Evolutionary conservation across 2,888 invertebrate genomes (phyloP).

Genomic region (Catocala nupta): DNA sequence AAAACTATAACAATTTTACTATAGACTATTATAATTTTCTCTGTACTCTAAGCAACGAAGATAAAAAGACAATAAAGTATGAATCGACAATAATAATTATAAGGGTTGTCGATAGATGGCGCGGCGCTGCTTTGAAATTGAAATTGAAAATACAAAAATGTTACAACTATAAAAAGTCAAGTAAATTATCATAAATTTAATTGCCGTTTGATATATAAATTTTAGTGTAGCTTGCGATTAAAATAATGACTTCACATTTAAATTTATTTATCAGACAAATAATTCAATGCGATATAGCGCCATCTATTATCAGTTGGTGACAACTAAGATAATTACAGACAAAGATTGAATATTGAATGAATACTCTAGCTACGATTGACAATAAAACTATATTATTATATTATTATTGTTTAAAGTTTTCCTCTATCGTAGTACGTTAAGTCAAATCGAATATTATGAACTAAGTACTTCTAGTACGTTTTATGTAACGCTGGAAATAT

Average conservation of each 20-base stretch:
- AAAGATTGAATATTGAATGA: constrained; percentile 17
- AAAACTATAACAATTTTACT: constrained; percentile 47
- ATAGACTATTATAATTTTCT: constrained; percentile 34
- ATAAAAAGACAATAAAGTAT: constrained; percentile 37
- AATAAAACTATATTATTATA: constrained; percentile 49
- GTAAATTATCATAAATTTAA: too few species aligned
- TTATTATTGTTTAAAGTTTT: constrained; percentile 45
- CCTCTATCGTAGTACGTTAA: constrained; percentile 51
- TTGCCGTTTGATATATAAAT: too few species aligned
- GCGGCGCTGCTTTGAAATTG: constrained; percentile 39
- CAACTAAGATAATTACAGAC: background rate
- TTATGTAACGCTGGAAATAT: constrained; percentile 73
- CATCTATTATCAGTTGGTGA: constrained; percentile 14
- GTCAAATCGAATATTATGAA: constrained; percentile 59
- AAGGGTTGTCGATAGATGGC: constrained; percentile 38
- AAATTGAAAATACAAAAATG: background rate
- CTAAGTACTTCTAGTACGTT: constrained; percentile 62
- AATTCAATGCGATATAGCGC: constrained; percentile 24
- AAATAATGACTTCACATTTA: background rate
- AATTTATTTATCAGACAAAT: background rate
- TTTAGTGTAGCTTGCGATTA: too few species aligned
- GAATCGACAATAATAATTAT: constrained; percentile 46
- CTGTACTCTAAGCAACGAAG: constrained; percentile 56
- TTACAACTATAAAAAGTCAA: too few species aligned
- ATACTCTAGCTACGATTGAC: constrained; percentile 46